These are phyloP conservation scores for Hucho hucho DNA, from an alignment of 2,113 vertebrate species.

Conservation along the genomic window DNA sequence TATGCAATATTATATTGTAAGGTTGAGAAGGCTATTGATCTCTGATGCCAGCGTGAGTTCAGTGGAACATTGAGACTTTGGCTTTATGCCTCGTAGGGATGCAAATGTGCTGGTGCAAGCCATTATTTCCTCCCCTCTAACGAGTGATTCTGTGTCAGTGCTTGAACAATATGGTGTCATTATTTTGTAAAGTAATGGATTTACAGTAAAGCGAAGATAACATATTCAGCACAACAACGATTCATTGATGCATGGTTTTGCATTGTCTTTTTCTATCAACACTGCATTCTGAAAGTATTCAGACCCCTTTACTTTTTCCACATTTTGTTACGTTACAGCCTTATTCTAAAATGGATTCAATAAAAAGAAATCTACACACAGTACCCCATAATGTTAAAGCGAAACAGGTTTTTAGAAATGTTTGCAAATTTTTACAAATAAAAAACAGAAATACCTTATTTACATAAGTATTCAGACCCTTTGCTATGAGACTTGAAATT, in stretches of 20 bases:
- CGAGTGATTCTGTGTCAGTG: background rate
- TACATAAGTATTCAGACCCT: too few species aligned
- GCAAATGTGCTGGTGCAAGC: background rate
- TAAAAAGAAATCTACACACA: too few species aligned
- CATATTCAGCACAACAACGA: background rate
- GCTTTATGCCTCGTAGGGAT: background rate
- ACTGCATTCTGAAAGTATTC: too few species aligned
- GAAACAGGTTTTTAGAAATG: too few species aligned
- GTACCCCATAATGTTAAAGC: too few species aligned
- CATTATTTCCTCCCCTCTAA: background rate
- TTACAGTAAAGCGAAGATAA: background rate
- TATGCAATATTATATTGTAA: slow-evolving; percentile 29
- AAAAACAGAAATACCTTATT: too few species aligned
- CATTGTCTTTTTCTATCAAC: background rate
- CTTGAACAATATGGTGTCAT: background rate
- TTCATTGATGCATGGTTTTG: background rate
- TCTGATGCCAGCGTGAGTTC: background rate
- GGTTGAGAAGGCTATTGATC: slow-evolving; percentile 23
- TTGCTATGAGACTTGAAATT: too few species aligned
- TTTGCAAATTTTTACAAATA: too few species aligned
- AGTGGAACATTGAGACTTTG: slow-evolving; percentile 3
- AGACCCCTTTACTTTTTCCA: too few species aligned
- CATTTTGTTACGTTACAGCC: too few species aligned
- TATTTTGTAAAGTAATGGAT: background rate
- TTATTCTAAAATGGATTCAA: too few species aligned